Percentiles rank a stretch among this genome's conserved stretches.
Evolutionary conservation across 2,888 invertebrate genomes (phyloP).

Genomic region (Meghimatium bilineatum): DNA sequence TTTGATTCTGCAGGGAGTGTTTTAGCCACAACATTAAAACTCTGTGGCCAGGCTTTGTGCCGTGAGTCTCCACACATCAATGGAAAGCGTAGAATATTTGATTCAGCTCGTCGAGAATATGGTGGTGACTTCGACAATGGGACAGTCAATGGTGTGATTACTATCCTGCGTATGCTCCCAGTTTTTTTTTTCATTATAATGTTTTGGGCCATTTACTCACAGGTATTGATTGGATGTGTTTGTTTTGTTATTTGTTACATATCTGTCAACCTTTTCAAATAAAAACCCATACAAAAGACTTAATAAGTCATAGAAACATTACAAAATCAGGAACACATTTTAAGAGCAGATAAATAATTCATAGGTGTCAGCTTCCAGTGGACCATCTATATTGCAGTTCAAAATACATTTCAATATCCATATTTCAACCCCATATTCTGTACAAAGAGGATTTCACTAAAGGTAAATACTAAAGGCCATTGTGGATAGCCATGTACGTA

Average conservation of each 20-base stretch:
- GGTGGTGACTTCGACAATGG: conserved; percentile 63
- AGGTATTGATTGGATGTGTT: conserved; percentile 56
- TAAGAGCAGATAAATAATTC: too few relatives aligned
- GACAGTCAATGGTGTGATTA: conserved; percentile 66
- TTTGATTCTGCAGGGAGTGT: conserved; percentile 57
- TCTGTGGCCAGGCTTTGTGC: conserved; percentile 57
- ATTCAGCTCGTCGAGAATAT: conserved; percentile 54
- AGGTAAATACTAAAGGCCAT: too few relatives aligned
- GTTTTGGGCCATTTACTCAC: conserved; percentile 70
- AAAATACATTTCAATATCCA: too few relatives aligned
- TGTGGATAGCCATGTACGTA: too few relatives aligned
- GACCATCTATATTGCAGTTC: too few relatives aligned
- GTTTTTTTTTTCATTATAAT: conserved; percentile 66
- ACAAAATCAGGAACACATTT: too few relatives aligned
- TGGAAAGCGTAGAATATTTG: conserved; percentile 40
- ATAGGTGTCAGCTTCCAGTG: too few relatives aligned
- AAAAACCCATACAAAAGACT: too few relatives aligned
- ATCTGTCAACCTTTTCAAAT: too few relatives aligned
- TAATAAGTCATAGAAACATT: too few relatives aligned
- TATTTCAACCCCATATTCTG: too few relatives aligned
- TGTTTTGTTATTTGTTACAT: not conserved
- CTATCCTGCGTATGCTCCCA: conserved; percentile 66
- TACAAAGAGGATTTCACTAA: too few relatives aligned
- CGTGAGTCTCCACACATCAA: conserved; percentile 30
- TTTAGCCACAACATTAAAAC: conserved; percentile 55